Evolutionary conservation across 2,113 vertebrate genomes (phyloP).

Genomic region (Spermophilus dauricus): DNA sequence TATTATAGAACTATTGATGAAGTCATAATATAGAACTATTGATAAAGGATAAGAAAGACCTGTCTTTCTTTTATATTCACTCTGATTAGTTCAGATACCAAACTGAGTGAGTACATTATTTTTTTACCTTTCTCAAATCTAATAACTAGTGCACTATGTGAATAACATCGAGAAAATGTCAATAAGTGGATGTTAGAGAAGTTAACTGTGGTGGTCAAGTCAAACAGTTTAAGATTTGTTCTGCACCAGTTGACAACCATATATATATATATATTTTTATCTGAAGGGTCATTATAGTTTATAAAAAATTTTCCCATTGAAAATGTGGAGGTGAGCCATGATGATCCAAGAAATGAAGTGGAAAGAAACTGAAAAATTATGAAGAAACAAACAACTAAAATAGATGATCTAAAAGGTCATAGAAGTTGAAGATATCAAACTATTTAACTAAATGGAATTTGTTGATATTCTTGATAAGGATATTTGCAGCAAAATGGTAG

Average conservation of each 20-base stretch:
- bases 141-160: too few relatives aligned
- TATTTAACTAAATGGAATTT: neutral
- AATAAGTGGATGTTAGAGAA: neutral
- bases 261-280: too few relatives aligned
- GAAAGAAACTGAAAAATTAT: neutral
- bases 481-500: neutral
- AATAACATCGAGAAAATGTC: neutral
- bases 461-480: neutral
- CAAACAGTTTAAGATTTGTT: neutral
- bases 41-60: neutral
- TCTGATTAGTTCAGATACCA: neutral
- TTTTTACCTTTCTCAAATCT: neutral
- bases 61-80: neutral
- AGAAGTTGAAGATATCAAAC: neutral
- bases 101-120: neutral
- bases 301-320: neutral
- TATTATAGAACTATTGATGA: neutral
- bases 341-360: neutral
- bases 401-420: neutral
- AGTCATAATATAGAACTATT: neutral
- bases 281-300: neutral
- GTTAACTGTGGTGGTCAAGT: neutral
- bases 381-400: neutral
- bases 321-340: neutral
- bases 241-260: accelerated